Evolutionary conservation across 2,888 invertebrate species (phyloP).

Genomic region (Eurytoma californica): DNA sequence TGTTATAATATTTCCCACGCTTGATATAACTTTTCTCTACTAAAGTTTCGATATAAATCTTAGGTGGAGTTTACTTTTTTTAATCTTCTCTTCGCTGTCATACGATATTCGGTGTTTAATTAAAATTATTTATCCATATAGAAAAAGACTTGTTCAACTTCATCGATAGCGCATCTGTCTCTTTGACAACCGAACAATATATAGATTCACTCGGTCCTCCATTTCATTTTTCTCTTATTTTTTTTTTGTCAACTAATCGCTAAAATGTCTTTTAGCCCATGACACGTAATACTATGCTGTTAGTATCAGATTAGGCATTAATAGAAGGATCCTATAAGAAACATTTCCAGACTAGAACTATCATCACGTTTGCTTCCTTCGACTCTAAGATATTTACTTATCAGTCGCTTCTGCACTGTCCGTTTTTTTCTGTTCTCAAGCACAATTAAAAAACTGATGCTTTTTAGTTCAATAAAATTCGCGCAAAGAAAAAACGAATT

Average conservation of each 20-base stretch:
- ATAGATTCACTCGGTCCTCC: conserved; percentile 40
- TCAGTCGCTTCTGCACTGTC: conserved; percentile 24
- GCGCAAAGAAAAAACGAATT: conserved; percentile 51
- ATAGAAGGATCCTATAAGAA: conserved; percentile 56
- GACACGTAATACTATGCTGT: conserved; percentile 62
- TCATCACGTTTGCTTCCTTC: conserved; percentile 64
- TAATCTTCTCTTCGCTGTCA: conserved; percentile 33
- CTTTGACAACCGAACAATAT: conserved; percentile 46
- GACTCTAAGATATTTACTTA: conserved; percentile 34
- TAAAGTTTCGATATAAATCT: conserved; percentile 56
- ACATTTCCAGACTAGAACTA: conserved; percentile 68
- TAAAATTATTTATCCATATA: conserved; percentile 55
- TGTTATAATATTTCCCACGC: conserved; percentile 45
- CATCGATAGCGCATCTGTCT: conserved; percentile 50
- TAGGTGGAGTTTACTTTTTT: conserved; percentile 45
- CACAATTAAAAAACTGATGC: conserved; percentile 41
- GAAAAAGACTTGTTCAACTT: conserved; percentile 55
- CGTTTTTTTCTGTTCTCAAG: conserved; percentile 42
- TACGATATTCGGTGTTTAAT: conserved; percentile 49
- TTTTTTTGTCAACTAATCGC: conserved; percentile 49
- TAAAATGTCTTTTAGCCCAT: conserved; percentile 50
- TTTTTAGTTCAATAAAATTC: conserved; percentile 49
- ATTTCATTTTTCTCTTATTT: conserved; percentile 30
- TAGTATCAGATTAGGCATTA: conserved; percentile 59
- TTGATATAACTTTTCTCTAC: conserved; percentile 47